Percentiles rank a stretch among this genome's conserved stretches.
These are phyloP conservation scores for Zaprionus camerounensis DNA, from an alignment of 1,140 invertebrate genomes.

Conservation along the genomic window DNA sequence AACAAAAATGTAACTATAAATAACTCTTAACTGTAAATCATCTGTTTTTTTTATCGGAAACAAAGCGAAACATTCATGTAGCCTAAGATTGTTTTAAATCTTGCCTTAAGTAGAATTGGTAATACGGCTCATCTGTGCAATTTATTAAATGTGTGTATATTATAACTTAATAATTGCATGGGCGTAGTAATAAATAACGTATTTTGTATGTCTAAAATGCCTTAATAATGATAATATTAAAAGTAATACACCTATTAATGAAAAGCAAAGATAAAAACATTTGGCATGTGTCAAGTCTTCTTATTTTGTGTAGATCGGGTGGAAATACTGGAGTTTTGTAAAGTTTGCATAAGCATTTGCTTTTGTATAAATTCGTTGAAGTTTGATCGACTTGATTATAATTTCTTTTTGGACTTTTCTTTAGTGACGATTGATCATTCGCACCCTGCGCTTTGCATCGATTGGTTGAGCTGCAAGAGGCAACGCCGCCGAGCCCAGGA, in stretches of 20 bases:
- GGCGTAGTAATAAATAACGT: slow-evolving; percentile 42
- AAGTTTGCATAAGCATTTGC: neutral
- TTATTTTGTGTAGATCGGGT: neutral
- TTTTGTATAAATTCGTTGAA: slow-evolving; percentile 51
- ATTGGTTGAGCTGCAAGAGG: neutral
- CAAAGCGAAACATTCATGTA: slow-evolving; percentile 60
- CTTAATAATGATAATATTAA: slow-evolving; percentile 45
- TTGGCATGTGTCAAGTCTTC: slow-evolving; percentile 19
- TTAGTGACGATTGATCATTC: slow-evolving; percentile 82
- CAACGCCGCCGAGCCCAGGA: neutral
- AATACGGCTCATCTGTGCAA: slow-evolving; percentile 57
- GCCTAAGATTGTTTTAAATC: slow-evolving; percentile 80
- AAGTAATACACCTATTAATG: slow-evolving; percentile 42
- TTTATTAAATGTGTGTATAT: slow-evolving; percentile 57
- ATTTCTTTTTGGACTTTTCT: neutral
- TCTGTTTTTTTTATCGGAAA: slow-evolving; percentile 29
- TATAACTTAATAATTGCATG: slow-evolving; percentile 56
- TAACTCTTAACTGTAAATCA: slow-evolving; percentile 29
- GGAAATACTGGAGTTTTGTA: slow-evolving; percentile 9
- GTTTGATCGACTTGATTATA: slow-evolving; percentile 37
- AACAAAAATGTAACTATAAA: slow-evolving; percentile 9
- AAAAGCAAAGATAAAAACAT: slow-evolving; percentile 44
- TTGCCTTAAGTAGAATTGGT: slow-evolving; percentile 73
- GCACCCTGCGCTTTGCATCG: slow-evolving; percentile 69
- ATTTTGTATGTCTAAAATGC: slow-evolving; percentile 49